Percentiles rank a stretch among this genome's conserved stretches.
These are phyloP conservation scores for Enteromius paludinosus DNA, from an alignment of 2,797 vertebrate genomes.

Conservation along the genomic window DNA sequence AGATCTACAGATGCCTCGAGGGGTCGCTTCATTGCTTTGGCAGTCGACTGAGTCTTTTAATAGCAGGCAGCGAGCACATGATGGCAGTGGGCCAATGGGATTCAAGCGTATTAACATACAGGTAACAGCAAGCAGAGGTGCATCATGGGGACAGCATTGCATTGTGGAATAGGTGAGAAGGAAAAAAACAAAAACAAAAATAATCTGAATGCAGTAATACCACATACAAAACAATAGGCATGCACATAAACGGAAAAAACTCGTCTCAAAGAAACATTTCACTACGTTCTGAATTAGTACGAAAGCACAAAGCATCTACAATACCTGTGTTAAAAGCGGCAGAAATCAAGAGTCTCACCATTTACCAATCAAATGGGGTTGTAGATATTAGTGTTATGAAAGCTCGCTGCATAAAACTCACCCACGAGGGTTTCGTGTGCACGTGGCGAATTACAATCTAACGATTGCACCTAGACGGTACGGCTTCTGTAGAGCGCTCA, in stretches of 20 bases:
- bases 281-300: conserved; percentile 96
- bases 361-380: conserved; percentile 66
- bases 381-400: conserved; percentile 52
- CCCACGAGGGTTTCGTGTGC: not conserved
- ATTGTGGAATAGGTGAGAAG: conserved; percentile 99
- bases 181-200: conserved; percentile 89
- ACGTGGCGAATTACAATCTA: not conserved
- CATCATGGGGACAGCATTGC: conserved; percentile 99
- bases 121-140: conserved; percentile 99
- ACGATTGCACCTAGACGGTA: not conserved
- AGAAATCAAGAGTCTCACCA: conserved; percentile 84
- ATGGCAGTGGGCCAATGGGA: conserved; percentile 99
- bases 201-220: conserved; percentile 99
- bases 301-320: conserved; percentile 95
- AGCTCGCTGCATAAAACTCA: conserved; percentile 26
- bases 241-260: conserved; percentile 98
- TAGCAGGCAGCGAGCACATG: conserved; percentile 99
- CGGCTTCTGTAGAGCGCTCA: not conserved
- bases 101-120: conserved; percentile 99
- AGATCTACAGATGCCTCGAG: conserved; percentile 93
- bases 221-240: conserved; percentile 99
- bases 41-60: conserved; percentile 99
- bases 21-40: conserved; percentile 99
- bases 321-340: conserved; percentile 92
- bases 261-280: conserved; percentile 92